Evolutionary conservation across 1,140 invertebrate species (phyloP), one percentile per base, ranked within the genome.

Genomic region (Pentalonia nigronervosa): DNA sequence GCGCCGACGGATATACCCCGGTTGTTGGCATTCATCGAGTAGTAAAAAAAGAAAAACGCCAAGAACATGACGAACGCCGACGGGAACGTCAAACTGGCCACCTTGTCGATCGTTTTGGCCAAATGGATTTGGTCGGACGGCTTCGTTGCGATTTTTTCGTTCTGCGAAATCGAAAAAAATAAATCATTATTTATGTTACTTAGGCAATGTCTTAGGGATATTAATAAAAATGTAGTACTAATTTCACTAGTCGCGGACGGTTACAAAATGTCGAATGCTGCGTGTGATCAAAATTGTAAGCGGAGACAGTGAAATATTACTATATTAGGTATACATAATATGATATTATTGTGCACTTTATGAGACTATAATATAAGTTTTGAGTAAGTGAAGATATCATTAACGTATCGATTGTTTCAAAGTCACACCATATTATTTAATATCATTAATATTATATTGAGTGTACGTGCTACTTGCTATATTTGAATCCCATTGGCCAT

Each of bases 21-120:
- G 25, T 90, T 60, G 23, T 14, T 45, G 56, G 89, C 36, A 41
- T 90, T 67, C 11, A 20, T 36, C 25, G 89, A 60, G 25, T 86
- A 84, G 84, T 93, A 93, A 14, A 56, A 81, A 50, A 93, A 93
- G 53, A 93, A 93, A 9, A 93, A 84, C 14, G 41, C 25, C 30
- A 93, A 47, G 21, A 93, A 93, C 47, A 93, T 93, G 25, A 81
- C 81, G 14, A 53, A 93, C 14, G 11, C 34, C 3, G 41, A 93
- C 2, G 91, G 91, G 83, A 93, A 93, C 81, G 48, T 56, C 7
- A 93, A 8, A 0, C 81, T 81, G 1, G 91, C 91, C n/a, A 93
- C 84, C 48, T 1, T 53, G 48, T 93, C 91, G 48, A 93, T 93
- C 4, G 81, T 84, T 9, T 45, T 84, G 25, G 91, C 91, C 48